Conservation (phyloP, 2,797 vertebrate species). For the Trachops cirrhosus region DNA sequence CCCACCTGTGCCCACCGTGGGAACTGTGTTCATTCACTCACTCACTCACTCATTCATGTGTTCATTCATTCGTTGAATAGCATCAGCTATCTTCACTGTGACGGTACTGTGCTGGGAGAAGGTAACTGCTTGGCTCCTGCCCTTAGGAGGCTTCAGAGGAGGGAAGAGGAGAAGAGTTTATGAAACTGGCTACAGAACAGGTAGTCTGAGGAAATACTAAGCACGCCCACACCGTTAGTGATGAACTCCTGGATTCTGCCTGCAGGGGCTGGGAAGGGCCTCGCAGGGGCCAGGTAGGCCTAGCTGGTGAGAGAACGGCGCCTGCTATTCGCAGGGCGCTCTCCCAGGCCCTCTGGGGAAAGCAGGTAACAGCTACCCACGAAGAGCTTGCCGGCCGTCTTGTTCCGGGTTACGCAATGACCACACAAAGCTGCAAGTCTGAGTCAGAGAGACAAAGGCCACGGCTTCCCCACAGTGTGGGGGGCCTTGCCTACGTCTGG, state of each 20-base stretch:
- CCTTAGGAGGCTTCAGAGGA: neutral
- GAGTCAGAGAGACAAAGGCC: neutral
- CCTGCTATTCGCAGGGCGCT: neutral
- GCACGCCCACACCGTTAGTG: neutral
- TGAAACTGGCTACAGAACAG: too few species aligned
- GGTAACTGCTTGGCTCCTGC: neutral
- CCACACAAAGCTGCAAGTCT: neutral
- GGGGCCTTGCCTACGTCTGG: neutral
- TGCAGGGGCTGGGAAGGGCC: neutral
- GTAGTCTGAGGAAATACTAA: neutral
- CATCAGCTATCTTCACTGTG: neutral
- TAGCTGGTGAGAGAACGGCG: too few species aligned
- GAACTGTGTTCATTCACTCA: neutral
- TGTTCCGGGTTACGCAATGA: neutral
- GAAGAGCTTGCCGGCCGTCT: neutral
- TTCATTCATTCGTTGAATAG: neutral
- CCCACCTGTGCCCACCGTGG: neutral
- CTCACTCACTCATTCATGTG: neutral
- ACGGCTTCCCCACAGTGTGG: neutral
- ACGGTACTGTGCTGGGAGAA: neutral
- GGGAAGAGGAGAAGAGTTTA: neutral
- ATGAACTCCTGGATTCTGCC: neutral
- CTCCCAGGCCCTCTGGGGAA: neutral
- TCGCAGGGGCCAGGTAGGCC: neutral
- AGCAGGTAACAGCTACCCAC: neutral